Evolutionary conservation across 2,888 invertebrate genomes (phyloP).

Genomic region (Pandemis corylana): DNA sequence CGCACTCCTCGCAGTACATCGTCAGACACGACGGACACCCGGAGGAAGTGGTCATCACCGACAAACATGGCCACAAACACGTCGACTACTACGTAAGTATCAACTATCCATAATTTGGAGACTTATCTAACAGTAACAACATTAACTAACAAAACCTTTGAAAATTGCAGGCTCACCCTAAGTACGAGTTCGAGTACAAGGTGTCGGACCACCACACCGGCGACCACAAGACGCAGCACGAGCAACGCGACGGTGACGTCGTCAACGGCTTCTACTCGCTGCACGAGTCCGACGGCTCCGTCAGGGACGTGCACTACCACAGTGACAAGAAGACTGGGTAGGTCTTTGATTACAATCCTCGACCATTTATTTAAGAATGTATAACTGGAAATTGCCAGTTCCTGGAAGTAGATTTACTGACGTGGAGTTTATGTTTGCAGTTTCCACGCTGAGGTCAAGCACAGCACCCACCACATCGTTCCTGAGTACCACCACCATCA

Average conservation of each 20-base stretch:
- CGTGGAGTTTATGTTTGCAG: conserved; percentile 50
- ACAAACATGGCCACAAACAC: conserved; percentile 54
- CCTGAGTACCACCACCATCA: conserved; percentile 65
- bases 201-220: conserved; percentile 76
- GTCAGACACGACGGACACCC: conserved; percentile 66
- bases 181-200: conserved; percentile 76
- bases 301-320: conserved; percentile 71
- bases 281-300: conserved; percentile 70
- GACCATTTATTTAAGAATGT: too few relatives aligned
- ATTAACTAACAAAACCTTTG: conserved; percentile 5
- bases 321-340: conserved; percentile 67
- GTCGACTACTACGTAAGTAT: conserved; percentile 59
- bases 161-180: conserved; percentile 60
- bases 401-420: not conserved
- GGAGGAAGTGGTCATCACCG: conserved; percentile 55
- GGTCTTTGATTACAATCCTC: not conserved
- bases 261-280: conserved; percentile 73
- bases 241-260: conserved; percentile 70
- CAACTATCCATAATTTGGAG: not conserved
- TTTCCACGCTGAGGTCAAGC: conserved; percentile 76
- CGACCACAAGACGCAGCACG: conserved; percentile 75
- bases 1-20: conserved; percentile 71
- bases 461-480: conserved; percentile 71
- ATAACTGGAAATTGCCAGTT: too few relatives aligned
- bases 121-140: not conserved